Conservation (phyloP, 1,140 invertebrate genomes). For the Vanessa atalanta region DNA sequence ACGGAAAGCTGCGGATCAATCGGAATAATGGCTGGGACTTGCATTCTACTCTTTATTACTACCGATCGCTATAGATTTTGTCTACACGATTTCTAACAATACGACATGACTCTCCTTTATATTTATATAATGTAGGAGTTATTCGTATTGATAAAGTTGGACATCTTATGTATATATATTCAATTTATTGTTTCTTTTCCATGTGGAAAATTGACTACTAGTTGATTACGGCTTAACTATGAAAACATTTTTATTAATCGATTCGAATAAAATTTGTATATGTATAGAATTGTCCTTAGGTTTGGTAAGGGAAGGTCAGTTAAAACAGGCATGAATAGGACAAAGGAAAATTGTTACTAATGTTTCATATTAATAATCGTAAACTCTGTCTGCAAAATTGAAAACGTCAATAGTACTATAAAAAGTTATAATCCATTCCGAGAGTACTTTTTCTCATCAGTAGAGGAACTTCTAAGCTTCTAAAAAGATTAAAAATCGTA, state of each 20-base stretch:
- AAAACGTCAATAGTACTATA: background rate
- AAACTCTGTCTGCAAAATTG: background rate
- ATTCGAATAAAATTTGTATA: no score
- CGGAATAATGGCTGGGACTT: conserved; percentile 52
- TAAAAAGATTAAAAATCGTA: conserved; percentile 3
- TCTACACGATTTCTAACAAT: conserved; percentile 9
- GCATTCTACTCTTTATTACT: conserved; percentile 38
- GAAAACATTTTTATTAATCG: no score
- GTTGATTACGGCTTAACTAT: no score
- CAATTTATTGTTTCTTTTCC: no score
- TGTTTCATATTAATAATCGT: background rate
- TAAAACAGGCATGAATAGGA: no score
- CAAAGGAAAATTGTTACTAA: no score
- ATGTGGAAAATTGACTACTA: no score
- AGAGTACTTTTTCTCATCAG: background rate
- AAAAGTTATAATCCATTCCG: background rate
- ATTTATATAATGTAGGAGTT: background rate
- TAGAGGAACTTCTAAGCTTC: background rate
- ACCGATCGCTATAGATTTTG: conserved; percentile 23
- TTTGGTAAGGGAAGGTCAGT: no score
- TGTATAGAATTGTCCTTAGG: no score
- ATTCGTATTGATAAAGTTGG: no score
- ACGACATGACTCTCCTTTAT: background rate
- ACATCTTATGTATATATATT: no score
- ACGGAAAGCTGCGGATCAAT: conserved; percentile 58